These are phyloP conservation scores for Vulpes ferrilata DNA, from an alignment of 2,113 vertebrate species.

Conservation along the genomic window DNA sequence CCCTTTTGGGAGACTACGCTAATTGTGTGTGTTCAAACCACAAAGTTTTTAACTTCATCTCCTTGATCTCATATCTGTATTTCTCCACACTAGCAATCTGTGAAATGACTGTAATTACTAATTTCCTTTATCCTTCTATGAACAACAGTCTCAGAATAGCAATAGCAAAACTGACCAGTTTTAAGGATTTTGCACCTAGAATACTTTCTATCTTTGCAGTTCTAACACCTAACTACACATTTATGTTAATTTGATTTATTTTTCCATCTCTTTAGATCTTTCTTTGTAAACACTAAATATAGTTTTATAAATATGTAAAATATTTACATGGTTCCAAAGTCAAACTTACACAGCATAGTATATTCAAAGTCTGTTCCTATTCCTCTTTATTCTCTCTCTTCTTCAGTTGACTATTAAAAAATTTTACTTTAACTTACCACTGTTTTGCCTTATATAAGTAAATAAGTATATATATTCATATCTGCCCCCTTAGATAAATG, in stretches of 20 bases:
- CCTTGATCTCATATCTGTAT: neutral
- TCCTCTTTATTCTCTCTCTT: neutral
- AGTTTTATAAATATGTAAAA: constrained; percentile 1
- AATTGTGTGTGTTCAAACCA: neutral
- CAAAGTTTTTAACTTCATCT: neutral
- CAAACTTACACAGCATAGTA: neutral
- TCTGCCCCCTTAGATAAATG: neutral
- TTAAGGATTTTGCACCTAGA: neutral
- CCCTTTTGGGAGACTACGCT: neutral
- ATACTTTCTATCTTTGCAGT: constrained; percentile 26
- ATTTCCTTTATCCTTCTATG: neutral
- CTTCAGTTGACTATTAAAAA: neutral
- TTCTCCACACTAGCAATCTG: neutral
- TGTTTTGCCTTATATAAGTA: neutral
- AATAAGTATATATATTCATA: neutral
- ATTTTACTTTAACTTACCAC: neutral
- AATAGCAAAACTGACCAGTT: neutral
- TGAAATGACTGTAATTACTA: constrained; percentile 17
- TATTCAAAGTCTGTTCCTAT: neutral
- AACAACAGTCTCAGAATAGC: neutral
- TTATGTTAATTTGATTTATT: neutral
- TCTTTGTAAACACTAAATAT: neutral
- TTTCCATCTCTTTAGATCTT: neutral
- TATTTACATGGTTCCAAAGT: neutral
- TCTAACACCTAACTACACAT: neutral